Evolutionary conservation across 2,797 vertebrate species (phyloP).

Genomic region (Alauda arvensis): DNA sequence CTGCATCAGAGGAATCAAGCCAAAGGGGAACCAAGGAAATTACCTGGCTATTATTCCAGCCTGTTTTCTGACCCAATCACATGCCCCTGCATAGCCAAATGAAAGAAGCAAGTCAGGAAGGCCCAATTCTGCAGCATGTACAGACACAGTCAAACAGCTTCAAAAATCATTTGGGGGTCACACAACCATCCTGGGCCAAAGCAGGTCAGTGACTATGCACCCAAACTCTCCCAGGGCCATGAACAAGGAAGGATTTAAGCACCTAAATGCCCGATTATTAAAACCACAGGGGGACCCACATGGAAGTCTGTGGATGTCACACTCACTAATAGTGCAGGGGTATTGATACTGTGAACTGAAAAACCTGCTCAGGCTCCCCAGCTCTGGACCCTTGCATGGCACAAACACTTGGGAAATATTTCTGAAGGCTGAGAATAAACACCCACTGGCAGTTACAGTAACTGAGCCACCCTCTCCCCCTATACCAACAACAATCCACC

Average conservation of each 20-base stretch:
- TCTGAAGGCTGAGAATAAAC: background rate
- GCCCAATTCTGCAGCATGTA: background rate
- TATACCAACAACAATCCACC: background rate
- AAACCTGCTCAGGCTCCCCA: background rate
- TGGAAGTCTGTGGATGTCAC: background rate
- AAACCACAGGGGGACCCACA: background rate
- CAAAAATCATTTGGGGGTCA: background rate
- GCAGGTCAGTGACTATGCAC: accelerated
- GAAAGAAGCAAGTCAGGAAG: background rate
- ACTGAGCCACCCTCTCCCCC: background rate
- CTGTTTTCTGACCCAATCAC: background rate
- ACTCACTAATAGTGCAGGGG: accelerated
- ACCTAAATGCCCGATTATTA: background rate
- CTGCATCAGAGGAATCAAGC: accelerated
- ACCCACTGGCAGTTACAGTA: background rate
- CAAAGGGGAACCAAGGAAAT: background rate
- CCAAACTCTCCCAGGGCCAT: background rate
- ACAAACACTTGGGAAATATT: background rate
- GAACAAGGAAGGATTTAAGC: background rate
- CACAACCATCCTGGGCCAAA: background rate
- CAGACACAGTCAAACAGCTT: background rate
- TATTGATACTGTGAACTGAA: background rate
- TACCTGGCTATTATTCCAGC: background rate
- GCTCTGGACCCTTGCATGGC: background rate
- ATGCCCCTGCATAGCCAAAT: background rate